These are phyloP conservation scores for Paracanthobrama guichenoti DNA, from an alignment of 2,113 vertebrate genomes.

Conservation along the genomic window DNA sequence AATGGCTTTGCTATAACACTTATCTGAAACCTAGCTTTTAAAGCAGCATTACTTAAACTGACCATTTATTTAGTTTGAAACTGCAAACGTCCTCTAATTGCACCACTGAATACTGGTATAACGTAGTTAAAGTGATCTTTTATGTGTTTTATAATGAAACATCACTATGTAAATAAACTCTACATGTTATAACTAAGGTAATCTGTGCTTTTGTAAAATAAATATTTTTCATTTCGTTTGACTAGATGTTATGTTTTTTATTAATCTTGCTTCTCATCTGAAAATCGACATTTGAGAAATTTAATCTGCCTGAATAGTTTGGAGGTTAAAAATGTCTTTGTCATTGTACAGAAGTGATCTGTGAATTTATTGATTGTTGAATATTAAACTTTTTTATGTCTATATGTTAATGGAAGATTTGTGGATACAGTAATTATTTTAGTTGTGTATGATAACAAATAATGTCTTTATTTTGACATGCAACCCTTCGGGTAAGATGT, in stretches of 20 bases:
- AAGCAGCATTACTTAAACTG: neutral
- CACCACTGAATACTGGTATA: neutral
- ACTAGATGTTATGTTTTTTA: neutral
- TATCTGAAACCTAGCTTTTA: neutral
- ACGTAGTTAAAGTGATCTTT: neutral
- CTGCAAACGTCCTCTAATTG: neutral
- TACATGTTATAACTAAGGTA: neutral
- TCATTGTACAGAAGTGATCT: neutral
- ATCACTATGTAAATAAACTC: neutral
- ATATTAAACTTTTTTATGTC: neutral
- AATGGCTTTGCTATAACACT: neutral
- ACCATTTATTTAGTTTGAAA: neutral
- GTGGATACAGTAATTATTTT: neutral
- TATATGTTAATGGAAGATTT: neutral
- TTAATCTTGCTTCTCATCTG: neutral
- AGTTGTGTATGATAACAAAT: neutral
- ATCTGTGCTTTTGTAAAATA: neutral
- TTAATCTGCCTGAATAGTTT: neutral
- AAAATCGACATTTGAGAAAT: neutral
- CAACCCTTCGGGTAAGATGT: neutral
- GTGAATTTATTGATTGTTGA: too few relatives aligned
- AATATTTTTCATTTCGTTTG: neutral
- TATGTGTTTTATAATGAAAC: neutral
- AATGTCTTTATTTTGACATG: neutral
- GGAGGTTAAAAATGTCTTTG: neutral